Evolutionary conservation across 2,888 invertebrate species (phyloP).

Genomic region (Ochropacha duplaris): DNA sequence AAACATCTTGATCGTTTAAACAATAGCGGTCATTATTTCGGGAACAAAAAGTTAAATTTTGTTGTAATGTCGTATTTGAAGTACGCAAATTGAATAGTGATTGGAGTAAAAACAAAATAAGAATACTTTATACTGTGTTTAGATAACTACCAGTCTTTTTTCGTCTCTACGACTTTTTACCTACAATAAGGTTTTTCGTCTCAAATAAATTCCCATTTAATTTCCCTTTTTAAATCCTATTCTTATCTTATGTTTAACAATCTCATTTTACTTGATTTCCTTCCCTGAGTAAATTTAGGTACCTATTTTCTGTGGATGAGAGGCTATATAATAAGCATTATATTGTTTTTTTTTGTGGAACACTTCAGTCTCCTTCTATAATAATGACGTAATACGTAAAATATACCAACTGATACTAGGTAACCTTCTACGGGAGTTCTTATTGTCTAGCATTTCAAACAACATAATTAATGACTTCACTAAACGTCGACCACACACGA

Average conservation of each 20-base stretch:
- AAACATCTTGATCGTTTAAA: constrained; percentile 38
- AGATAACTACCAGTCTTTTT: neutral
- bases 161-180: neutral
- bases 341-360: neutral
- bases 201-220: neutral
- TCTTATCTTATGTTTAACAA: neutral
- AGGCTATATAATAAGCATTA: neutral
- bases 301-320: too few relatives aligned
- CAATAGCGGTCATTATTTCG: constrained; percentile 36
- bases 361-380: neutral
- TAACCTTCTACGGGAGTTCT: constrained; percentile 2
- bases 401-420: neutral
- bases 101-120: constrained; percentile 1
- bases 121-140: constrained; percentile 5
- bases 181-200: neutral
- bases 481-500: constrained; percentile 44
- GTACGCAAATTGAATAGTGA: neutral
- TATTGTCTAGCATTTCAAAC: constrained; percentile 22
- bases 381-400: neutral
- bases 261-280: neutral
- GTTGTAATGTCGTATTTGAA: constrained; percentile 15
- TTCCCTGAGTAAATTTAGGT: neutral
- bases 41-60: constrained; percentile 27
- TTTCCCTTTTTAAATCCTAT: neutral
- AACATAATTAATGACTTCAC: constrained; percentile 32